Percentiles rank a stretch among this genome's conserved stretches.
Conservation (phyloP, 2,113 vertebrate species). For the Macroglossus sobrinus region DNA sequence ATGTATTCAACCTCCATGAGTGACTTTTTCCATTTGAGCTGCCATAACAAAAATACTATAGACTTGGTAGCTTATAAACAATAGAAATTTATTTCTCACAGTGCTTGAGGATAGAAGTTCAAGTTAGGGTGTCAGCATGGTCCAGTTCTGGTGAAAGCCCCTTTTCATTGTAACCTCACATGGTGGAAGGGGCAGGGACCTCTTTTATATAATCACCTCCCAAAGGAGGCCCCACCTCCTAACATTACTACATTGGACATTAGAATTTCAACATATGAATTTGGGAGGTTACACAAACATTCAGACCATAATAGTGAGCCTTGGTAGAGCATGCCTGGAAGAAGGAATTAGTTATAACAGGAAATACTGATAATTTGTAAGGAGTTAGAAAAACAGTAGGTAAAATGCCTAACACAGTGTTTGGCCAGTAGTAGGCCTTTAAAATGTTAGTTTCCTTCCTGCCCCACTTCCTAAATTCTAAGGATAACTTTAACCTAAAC, state of each 20-base stretch:
- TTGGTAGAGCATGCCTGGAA: background rate
- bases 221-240: background rate
- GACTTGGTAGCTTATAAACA: too few species aligned
- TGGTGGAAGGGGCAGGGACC: background rate
- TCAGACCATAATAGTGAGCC: background rate
- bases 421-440: background rate
- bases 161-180: background rate
- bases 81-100: too few species aligned
- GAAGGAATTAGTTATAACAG: background rate
- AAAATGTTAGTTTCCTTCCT: background rate
- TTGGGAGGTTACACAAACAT: too few species aligned
- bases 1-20: background rate
- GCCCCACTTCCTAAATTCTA: background rate
- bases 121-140: background rate
- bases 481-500: background rate
- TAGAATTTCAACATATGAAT: too few species aligned
- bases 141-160: background rate
- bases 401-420: background rate
- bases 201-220: background rate
- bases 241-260: too few species aligned
- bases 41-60: too few species aligned
- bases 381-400: background rate
- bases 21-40: too few species aligned
- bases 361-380: background rate
- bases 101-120: background rate